Conservation (phyloP, 2,113 vertebrate genomes). For the Accipiter virgatus region DNA sequence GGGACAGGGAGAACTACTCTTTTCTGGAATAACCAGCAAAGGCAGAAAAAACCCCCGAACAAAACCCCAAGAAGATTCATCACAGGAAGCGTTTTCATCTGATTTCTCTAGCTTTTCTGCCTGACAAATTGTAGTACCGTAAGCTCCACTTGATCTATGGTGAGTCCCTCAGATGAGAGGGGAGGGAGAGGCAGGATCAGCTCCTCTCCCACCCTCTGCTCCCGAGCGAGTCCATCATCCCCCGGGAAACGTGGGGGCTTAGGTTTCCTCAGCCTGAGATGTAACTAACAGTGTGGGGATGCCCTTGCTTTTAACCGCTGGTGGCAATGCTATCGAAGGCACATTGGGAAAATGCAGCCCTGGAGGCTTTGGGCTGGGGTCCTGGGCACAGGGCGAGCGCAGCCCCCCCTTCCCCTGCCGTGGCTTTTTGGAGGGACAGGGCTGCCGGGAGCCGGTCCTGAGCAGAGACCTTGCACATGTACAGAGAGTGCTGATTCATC, state of each 20-base stretch:
- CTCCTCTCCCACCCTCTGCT: not conserved
- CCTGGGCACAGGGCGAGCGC: accelerated
- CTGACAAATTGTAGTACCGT: not conserved
- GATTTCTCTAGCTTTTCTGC: not conserved
- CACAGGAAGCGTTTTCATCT: not conserved
- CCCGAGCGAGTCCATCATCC: not conserved
- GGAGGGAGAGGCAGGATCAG: not conserved
- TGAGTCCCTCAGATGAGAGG: not conserved
- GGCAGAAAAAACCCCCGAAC: too few relatives aligned
- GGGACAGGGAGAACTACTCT: not conserved
- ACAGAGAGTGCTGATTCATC: constrained; percentile 61
- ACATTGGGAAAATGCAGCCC: accelerated
- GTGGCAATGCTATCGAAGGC: not conserved
- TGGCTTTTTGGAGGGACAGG: not conserved
- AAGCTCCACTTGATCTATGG: not conserved
- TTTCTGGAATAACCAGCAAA: not conserved
- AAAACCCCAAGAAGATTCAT: not conserved
- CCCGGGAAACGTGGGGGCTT: accelerated
- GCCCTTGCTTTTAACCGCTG: not conserved
- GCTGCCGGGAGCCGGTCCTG: not conserved
- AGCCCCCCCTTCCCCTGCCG: not conserved
- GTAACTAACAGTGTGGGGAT: accelerated
- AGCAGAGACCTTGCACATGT: not conserved
- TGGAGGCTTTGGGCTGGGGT: not conserved
- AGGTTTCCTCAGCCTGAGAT: not conserved